These are phyloP conservation scores for Plumapathes pennacea DNA, from an alignment of 92 coral and sea anemone species.

Conservation along the genomic window DNA sequence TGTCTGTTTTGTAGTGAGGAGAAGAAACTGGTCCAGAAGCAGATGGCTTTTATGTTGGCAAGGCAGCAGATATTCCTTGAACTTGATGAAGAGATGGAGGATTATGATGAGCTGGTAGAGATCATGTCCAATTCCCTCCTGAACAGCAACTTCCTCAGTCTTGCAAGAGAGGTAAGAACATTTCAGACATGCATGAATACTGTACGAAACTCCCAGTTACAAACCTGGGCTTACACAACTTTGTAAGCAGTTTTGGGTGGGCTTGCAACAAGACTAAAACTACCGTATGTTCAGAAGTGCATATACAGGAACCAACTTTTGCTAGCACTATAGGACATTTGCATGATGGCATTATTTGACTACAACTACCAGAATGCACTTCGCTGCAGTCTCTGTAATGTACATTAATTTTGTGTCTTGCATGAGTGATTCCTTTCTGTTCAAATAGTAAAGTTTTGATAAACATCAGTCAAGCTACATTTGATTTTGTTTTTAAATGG, in stretches of 20 bases:
- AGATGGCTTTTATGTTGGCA: constrained; percentile 99
- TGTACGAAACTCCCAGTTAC: background rate
- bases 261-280: background rate
- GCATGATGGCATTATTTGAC: no score
- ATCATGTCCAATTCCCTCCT: constrained; percentile 94
- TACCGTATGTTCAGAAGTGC: no score
- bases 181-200: background rate
- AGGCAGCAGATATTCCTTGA: constrained; percentile 93
- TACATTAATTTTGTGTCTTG: no score
- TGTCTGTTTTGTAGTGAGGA: constrained; percentile 61
- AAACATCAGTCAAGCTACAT: background rate
- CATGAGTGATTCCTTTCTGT: no score
- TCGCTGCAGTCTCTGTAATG: background rate
- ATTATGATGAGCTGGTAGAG: constrained; percentile 88
- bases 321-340: no score
- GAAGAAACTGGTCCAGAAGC: constrained; percentile 83
- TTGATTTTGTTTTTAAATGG: background rate
- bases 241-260: no score
- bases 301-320: no score
- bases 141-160: constrained; percentile 89
- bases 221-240: no score
- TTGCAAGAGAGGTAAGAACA: constrained; percentile 87
- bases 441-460: background rate
- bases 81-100: constrained; percentile 97
- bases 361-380: no score